These are phyloP conservation scores for Noctua janthe DNA, from an alignment of 2,888 invertebrate species.

Conservation along the genomic window DNA sequence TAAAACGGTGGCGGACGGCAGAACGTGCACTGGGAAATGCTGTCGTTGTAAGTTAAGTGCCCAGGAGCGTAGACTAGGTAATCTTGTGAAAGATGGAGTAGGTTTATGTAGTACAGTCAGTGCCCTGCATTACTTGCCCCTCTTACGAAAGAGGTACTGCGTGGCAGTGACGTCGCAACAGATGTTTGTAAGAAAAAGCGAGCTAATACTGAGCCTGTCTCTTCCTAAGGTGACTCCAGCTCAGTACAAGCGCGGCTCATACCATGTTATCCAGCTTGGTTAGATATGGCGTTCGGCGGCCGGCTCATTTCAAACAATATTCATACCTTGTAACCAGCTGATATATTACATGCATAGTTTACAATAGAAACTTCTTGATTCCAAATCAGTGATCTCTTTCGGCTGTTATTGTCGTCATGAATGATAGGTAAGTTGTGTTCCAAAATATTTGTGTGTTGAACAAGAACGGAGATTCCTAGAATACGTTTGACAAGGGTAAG, in stretches of 20 bases:
- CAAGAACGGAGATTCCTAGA: background rate
- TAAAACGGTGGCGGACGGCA: background rate
- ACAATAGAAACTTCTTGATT: background rate
- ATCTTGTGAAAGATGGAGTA: background rate
- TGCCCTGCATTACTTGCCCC: background rate
- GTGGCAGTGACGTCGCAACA: background rate
- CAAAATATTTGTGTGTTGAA: background rate
- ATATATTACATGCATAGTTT: background rate
- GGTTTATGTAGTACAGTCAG: background rate
- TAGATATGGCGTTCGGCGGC: background rate
- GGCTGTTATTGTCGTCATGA: background rate
- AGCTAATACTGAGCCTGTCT: background rate
- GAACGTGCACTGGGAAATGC: background rate
- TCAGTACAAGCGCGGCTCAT: background rate
- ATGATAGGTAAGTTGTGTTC: background rate
- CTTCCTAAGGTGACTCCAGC: background rate
- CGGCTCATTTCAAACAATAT: background rate
- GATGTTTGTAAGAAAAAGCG: background rate
- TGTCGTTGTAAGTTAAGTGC: background rate
- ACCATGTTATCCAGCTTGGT: background rate
- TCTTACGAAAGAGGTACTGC: background rate
- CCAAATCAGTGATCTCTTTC: background rate
- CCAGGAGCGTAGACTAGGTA: background rate
- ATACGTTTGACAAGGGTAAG: background rate
- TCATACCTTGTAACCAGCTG: background rate